phyloP scores from a whole-genome alignment of 35 echinoderm and acorn worm genomes.

The Ophioderma brevispina region DNA sequence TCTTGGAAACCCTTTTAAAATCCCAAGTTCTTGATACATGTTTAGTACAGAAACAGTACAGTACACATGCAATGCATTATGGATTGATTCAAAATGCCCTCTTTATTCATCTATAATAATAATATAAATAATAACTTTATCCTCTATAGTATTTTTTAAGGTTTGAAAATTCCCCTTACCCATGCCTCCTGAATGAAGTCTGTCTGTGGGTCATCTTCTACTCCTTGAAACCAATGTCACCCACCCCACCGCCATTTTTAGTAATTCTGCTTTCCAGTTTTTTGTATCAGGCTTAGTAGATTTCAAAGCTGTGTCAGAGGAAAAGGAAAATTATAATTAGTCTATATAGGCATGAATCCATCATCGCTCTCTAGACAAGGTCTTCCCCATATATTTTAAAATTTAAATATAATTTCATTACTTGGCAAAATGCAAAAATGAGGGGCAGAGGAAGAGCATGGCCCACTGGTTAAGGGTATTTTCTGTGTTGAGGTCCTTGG shows the following conservation, averaged over 20 bases:
- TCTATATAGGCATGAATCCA: too few species aligned
- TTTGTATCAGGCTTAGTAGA: conserved; percentile 62
- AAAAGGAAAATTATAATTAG: background rate
- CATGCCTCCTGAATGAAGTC: conserved; percentile 99
- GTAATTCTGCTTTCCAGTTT: conserved; percentile 80
- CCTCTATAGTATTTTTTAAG: background rate
- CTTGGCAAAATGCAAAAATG: too few species aligned
- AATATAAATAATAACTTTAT: background rate
- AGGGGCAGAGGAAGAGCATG: too few species aligned
- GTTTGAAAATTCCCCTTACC: conserved; percentile 64
- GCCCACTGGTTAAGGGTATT: too few species aligned
- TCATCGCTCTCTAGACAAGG: too few species aligned
- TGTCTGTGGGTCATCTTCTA: conserved; percentile 90
- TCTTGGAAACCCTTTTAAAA: too few species aligned
- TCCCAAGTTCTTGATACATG: background rate
- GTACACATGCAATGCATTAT: background rate
- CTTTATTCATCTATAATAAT: background rate
- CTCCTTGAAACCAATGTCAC: conserved; percentile 96
- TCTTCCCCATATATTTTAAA: too few species aligned
- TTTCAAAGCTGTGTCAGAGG: conserved; percentile 62
- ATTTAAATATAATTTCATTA: too few species aligned
- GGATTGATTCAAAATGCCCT: background rate
- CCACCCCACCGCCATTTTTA: conserved; percentile 91
- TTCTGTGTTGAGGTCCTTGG: too few species aligned
- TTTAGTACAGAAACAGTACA: background rate